Evolutionary conservation across 2,113 vertebrate genomes (phyloP), one percentile per base, ranked within the genome.

Genomic region (Gorsachius goisagi): DNA sequence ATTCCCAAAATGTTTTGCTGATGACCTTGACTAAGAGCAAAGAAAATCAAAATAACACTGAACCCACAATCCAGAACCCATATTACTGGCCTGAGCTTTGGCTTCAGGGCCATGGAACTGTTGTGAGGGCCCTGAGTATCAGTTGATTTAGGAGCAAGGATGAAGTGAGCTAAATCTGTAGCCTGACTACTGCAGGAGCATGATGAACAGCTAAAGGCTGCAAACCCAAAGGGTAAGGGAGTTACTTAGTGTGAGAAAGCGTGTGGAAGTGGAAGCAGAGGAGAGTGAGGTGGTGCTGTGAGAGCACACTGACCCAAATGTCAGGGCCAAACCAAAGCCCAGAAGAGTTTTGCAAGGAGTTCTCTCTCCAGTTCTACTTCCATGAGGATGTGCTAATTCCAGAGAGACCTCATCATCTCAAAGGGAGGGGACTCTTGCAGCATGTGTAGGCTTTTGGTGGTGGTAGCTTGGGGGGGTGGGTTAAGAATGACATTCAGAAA

Each of bases 21-120:
- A 7, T 68, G 88, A 90, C 92, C 96, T 88, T 97, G 93, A 80
- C 78, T 93, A 72, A 86, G 39, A 88, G 59, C 82, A 55, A 68
- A 89, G 79, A 21, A 69, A 89, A 94, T 35, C 6, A 32, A 23
- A 78, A n/a, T 26, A 69, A 30, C 37, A 4, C 9, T 13, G 18
- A 90, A 66, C 27, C 88, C 41, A 2, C 37, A 10, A 6, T 9
- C 27, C 75, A 64, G 79, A 74, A 5, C 30, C 72, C 6, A 0
- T 63, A 4, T 3, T 16, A 44, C 41, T 67, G 81, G 21, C 82
- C 73, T 49, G 17, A 62, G 71, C 85, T 75, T 76, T 47, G 83
- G 47, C 45, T 77, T 17, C 32, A 59, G 88, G 74, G 75, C 90
- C 12, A 1, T 11, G 41, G 10, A 47, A 17, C 75, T 84, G 81